Base-by-base conservation (phyloP, 2,797 vertebrate species). In the Coranthus polyacanthus region DNA sequence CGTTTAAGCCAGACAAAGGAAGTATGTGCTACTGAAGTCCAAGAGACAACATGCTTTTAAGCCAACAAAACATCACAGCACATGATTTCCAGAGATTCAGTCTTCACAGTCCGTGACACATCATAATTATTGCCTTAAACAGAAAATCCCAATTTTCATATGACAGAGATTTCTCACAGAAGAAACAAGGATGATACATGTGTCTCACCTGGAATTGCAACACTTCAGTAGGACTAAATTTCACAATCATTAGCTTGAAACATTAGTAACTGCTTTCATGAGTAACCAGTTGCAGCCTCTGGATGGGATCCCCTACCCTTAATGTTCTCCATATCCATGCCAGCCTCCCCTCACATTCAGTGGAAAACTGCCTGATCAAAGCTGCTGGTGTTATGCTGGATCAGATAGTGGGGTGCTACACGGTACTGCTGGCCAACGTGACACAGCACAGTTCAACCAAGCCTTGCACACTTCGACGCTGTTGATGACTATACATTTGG, bases 271-370 rank as follows among this genome's bases (percentile, higher is more conserved):
- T 45, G 9, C 58, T 69, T 64, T 75, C 37, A 75, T 69, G 72
- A 65, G 76, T 71, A 77, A 82, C 76, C 67, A 78, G 72, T 77
- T 73, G 47, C 56, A 78, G 72, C 64, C 61, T 69, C 61, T 79
- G 72, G 71, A 78, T 42, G 60, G 75, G 75, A 63, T 79, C 75
- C 75, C 73, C 72, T 64, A 59, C 75, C 65, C 68, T 75, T 62
- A 37, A 51, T 75, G 63, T 51, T 75, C 56, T 75, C 55, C 54
- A 39, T 64, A 64, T 80, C 59, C 56, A 71, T 73, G 77, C 82
- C 82, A 81, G 74, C 61, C 59, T 79, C 60, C 55, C 71, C 51
- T 79, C 56, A 43, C 60, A 66, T 56, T 47, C 68, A 12, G 44
- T 56, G 60, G 71, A 82, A 78, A 79, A 68, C 69, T 47, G 64